phyloP scores from a whole-genome alignment of 2,888 invertebrate genomes.

The Rhaphigaster nebulosa region DNA sequence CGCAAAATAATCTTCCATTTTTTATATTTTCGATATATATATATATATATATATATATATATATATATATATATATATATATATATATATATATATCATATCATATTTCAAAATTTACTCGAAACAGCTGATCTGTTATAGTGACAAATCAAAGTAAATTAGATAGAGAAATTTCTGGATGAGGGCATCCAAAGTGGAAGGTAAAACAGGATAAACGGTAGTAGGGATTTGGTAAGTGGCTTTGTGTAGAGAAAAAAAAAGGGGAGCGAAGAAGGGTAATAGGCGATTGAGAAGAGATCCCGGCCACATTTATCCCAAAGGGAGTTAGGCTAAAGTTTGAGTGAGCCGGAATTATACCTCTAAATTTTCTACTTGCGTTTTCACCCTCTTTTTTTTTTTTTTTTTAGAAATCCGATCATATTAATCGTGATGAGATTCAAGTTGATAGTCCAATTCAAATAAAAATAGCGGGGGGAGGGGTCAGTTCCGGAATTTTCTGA shows the following conservation, averaged over 20 bases:
- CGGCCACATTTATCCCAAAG: neutral
- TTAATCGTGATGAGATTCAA: neutral
- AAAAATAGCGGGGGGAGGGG: neutral
- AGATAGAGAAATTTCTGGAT: neutral
- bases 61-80: too few relatives aligned
- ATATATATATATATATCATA: too few relatives aligned
- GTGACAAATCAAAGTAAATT: constrained; percentile 4
- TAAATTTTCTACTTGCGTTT: constrained; percentile 19
- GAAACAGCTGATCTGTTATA: neutral
- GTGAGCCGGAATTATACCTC: neutral
- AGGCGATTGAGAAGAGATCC: constrained; percentile 7
- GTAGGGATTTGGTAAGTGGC: constrained; percentile 19
- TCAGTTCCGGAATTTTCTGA: too few relatives aligned
- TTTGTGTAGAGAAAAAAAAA: neutral
- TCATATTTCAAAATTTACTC: neutral
- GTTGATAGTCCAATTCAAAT: neutral
- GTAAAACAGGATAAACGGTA: constrained; percentile 4
- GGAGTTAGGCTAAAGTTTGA: constrained; percentile 7
- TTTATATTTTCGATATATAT: too few relatives aligned
- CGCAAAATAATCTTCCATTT: too few relatives aligned
- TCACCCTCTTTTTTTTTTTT: neutral
- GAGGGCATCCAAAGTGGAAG: neutral
- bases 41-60: too few relatives aligned
- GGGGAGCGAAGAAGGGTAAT: neutral
- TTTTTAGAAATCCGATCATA: neutral